These are phyloP conservation scores for Xiphophorus couchianus DNA, from an alignment of 2,113 vertebrate genomes.

Conservation along the genomic window DNA sequence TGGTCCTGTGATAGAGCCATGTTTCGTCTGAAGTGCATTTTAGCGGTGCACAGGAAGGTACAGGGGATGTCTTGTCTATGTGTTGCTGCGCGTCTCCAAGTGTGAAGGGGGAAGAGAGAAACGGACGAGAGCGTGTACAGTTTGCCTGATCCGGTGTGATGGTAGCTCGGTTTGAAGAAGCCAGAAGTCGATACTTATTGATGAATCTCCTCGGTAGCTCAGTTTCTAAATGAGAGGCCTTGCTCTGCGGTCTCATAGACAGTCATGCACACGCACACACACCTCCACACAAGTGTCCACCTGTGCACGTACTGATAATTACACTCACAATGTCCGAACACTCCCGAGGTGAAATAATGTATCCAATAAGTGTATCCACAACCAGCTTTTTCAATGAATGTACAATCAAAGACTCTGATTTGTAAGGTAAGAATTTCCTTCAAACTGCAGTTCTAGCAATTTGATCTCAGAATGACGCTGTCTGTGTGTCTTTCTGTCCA, in stretches of 20 bases:
- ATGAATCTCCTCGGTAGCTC: slow-evolving; percentile 51
- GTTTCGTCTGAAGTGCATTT: slow-evolving; percentile 39
- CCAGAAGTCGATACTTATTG: slow-evolving; percentile 62
- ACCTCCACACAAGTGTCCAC: slow-evolving; percentile 14
- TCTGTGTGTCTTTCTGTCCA: not conserved
- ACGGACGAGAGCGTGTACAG: slow-evolving; percentile 33
- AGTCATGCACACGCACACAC: slow-evolving; percentile 14
- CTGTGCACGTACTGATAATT: slow-evolving; percentile 6
- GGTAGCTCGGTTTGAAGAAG: slow-evolving; percentile 55
- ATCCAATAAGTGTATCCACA: not conserved
- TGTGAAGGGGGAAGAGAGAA: slow-evolving; percentile 20
- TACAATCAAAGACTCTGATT: not conserved
- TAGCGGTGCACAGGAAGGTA: not conserved
- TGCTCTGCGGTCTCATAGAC: slow-evolving; percentile 44
- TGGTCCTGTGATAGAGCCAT: slow-evolving; percentile 46
- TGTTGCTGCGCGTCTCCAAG: not conserved
- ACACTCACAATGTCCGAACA: not conserved
- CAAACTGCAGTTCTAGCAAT: not conserved
- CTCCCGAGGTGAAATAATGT: not conserved
- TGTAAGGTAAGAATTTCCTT: not conserved
- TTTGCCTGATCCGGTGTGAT: slow-evolving; percentile 51
- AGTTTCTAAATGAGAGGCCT: slow-evolving; percentile 57
- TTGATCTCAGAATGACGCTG: not conserved
- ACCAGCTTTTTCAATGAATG: not conserved
- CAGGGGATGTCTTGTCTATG: slow-evolving; percentile 5